Evolutionary conservation across 2,797 vertebrate genomes (phyloP).

Genomic region (Microctenopoma lineatum): DNA sequence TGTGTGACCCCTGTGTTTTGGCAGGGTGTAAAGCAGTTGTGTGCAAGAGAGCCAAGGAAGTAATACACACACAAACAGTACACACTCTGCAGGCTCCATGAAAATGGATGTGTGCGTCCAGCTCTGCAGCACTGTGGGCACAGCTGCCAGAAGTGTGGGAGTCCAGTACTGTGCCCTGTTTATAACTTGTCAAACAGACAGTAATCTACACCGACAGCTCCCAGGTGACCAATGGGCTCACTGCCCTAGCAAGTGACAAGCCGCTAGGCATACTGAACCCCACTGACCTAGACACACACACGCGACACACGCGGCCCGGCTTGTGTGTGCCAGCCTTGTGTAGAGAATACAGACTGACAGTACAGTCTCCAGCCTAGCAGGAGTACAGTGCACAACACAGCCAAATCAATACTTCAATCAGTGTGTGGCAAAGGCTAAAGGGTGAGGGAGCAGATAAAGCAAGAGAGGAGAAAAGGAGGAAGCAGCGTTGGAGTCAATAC

Average conservation of each 20-base stretch:
- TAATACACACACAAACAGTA: conserved; percentile 43
- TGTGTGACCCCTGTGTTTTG: conserved; percentile 60
- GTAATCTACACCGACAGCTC: conserved; percentile 74
- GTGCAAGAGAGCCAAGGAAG: conserved; percentile 46
- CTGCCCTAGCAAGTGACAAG: conserved; percentile 64
- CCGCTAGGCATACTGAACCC: conserved; percentile 53
- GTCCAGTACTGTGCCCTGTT: conserved; percentile 60
- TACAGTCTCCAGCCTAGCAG: conserved; percentile 26
- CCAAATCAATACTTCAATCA: conserved; percentile 76
- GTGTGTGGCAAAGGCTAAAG: conserved; percentile 43
- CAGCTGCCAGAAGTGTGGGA: conserved; percentile 51
- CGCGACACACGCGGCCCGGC: conserved; percentile 24
- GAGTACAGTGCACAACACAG: conserved; percentile 47
- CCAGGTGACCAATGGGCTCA: conserved; percentile 78
- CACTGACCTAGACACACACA: conserved; percentile 44
- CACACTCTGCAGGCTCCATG: conserved; percentile 33
- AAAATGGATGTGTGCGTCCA: conserved; percentile 33
- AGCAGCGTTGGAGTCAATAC: conserved; percentile 20
- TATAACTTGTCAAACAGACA: conserved; percentile 73
- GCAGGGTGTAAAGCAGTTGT: conserved; percentile 53
- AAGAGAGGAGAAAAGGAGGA: conserved; percentile 2
- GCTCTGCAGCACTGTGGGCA: conserved; percentile 47
- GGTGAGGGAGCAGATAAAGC: conserved; percentile 29
- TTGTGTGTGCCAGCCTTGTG: conserved; percentile 23
- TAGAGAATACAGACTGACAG: conserved; percentile 10